These are phyloP conservation scores for Siphlonurus alternatus DNA, from an alignment of 2,888 invertebrate species.

Conservation along the genomic window DNA sequence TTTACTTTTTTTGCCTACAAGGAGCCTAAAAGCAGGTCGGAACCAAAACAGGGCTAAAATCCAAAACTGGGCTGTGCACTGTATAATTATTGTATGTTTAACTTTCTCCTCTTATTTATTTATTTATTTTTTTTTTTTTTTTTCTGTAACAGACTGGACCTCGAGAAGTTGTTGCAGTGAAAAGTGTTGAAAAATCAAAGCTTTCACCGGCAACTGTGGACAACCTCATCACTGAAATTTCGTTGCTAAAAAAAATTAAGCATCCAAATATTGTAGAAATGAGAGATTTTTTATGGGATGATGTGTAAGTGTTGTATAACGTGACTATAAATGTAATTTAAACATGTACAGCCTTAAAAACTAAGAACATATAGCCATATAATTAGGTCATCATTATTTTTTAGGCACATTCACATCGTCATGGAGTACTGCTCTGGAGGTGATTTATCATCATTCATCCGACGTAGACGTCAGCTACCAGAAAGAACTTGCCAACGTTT, in stretches of 20 bases:
- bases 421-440: slow-evolving; percentile 78
- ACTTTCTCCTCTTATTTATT: too few relatives aligned
- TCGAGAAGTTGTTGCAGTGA: slow-evolving; percentile 57
- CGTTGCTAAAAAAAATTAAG: slow-evolving; percentile 54
- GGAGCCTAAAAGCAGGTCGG: too few relatives aligned
- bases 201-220: slow-evolving; percentile 57
- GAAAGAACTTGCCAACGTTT: slow-evolving; percentile 58
- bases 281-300: slow-evolving; percentile 65
- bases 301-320: slow-evolving; percentile 32
- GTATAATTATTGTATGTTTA: too few relatives aligned
- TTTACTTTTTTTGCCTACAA: too few relatives aligned
- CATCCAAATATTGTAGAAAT: slow-evolving; percentile 70
- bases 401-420: slow-evolving; percentile 64
- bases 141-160: slow-evolving; percentile 32
- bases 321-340: not conserved
- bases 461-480: slow-evolving; percentile 42
- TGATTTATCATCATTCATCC: slow-evolving; percentile 62
- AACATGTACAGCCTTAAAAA: too few relatives aligned
- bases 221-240: slow-evolving; percentile 68
- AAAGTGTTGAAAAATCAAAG: slow-evolving; percentile 57
- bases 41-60: too few relatives aligned
- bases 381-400: not conserved
- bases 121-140: too few relatives aligned
- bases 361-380: too few relatives aligned
- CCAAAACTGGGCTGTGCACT: too few relatives aligned